Evolutionary conservation across 2,797 vertebrate species (phyloP), one percentile per base, ranked within the genome.

Genomic region (Champsocephalus gunnari): DNA sequence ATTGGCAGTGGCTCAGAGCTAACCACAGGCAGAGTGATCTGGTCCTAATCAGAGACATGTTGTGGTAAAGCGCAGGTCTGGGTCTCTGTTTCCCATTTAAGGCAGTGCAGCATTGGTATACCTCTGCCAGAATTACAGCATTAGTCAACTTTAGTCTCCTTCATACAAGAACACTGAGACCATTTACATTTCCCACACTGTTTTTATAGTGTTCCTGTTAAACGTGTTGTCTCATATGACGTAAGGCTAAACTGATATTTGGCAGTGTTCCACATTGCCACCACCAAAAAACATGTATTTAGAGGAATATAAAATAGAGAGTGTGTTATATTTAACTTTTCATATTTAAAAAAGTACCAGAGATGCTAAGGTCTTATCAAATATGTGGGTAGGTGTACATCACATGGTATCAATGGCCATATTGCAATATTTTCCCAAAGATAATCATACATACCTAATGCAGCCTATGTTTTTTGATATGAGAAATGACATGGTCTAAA

Each of bases 21-120:
- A 85, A 88, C 87, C 77, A 81, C 83, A 84, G 75, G 85, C 85
- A 88, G 92, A 85, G 87, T 79, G 92, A 91, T 94, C 93, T 95
- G 94, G 90, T 85, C 92, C 90, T 95, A 95, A 95, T 95, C 94
- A 95, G 89, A 90, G 85, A 71, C 88, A 85, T 89, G 89, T 79
- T 92, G 92, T 89, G 92, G 91, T 92, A 89, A 92, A 94, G 92
- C 89, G 82, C 84, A 91, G 84, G 83, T 82, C 92, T 91, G 82
- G 82, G 81, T 89, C 88, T 90, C 88, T 88, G 87, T 92, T 95
- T 94, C 85, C 95, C 95, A 95, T 95, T 94, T 95, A 95, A 94
- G 95, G 95, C 90, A 95, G 90, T 94, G 88, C 66, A 88, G 86
- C 81, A 47, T 87, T 87, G 79, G 78, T 81, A 84, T 82, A 90